These are phyloP conservation scores for Centropus unirufus DNA, from an alignment of 2,113 vertebrate genomes.

Conservation along the genomic window DNA sequence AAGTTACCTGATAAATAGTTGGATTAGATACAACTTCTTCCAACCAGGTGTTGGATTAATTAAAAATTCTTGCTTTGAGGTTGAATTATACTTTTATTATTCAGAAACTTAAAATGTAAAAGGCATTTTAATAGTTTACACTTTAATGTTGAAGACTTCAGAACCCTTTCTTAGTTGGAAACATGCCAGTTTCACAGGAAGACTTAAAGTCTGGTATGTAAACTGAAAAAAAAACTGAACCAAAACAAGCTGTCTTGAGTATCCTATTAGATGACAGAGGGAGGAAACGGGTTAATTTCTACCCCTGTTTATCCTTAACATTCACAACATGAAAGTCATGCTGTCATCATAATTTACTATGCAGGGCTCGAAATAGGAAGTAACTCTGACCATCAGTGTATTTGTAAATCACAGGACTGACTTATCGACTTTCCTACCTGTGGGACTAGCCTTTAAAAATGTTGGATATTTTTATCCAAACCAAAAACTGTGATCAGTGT, in stretches of 20 bases:
- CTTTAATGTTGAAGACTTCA: neutral
- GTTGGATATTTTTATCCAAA: conserved; percentile 1
- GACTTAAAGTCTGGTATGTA: conserved; percentile 23
- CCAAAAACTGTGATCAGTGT: conserved; percentile 33
- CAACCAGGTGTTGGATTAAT: conserved; percentile 22
- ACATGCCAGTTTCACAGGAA: conserved; percentile 37
- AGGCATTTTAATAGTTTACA: conserved; percentile 26
- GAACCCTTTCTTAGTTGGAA: conserved; percentile 48
- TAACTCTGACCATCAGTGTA: conserved; percentile 19
- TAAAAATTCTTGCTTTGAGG: conserved; percentile 11
- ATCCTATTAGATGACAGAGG: conserved; percentile 48
- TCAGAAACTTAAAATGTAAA: conserved; percentile 32
- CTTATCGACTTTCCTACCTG: conserved; percentile 19
- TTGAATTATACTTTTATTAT: neutral
- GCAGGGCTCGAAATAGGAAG: conserved; percentile 75
- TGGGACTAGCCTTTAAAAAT: conserved; percentile 36
- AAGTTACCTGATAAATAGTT: conserved; percentile 44
- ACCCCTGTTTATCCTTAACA: conserved; percentile 75
- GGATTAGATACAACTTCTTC: conserved; percentile 37
- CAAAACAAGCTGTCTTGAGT: neutral
- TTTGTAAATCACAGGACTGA: conserved; percentile 31
- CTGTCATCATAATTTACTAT: conserved; percentile 66
- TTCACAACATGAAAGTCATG: conserved; percentile 68
- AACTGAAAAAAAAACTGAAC: neutral
- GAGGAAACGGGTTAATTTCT: conserved; percentile 80